Base-by-base conservation (phyloP, 1,140 invertebrate species). In the Centruroides sculpturatus region DNA sequence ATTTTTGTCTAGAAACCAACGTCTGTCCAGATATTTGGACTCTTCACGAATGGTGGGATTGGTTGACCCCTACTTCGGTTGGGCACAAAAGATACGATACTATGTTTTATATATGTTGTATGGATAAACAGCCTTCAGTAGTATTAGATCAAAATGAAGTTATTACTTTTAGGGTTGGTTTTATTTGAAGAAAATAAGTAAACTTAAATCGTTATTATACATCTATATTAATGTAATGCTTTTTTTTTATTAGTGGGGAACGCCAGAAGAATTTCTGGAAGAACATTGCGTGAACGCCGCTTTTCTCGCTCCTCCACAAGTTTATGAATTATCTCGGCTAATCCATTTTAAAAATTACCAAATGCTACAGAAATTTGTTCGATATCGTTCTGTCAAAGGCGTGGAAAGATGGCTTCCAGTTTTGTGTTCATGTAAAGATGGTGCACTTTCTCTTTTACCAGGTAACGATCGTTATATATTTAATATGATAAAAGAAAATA, bases 21-120 rank as follows among this genome's bases (percentile, higher is more conserved):
- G 81, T 89, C 56, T 82, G 85, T 66, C 91, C 90, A 1, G 86
- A 93, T 74, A 73, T 94, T 58, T 87, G 83, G 82, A 79, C 82
- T 0, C 72, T 93, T 3, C 75, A 85, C 66, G 85, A 89, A 70
- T 94, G 90, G 90, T 84, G 80, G 53, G 85, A 85, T 69, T 94
- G 90, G 90, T 71, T 90, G 9, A 87, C 88, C 4, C 89, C 90
- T 0, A 72, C 78, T 4, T 71, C 46, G 61, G 69, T 69, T 7
- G 64, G 73, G 48, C 73, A 66, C 66, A 77, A 71, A 61, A 77
- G 69, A 66, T 92, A 85, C 73, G 80, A 90, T 68, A 85, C 87
- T 5, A 81, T 82, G 41, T 92, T 92, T 71, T 92, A 84, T 72
- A 59, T 90, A 1, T 77, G 82, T 58, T 77, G 79, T 59, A 64